Conservation (phyloP, 1,140 invertebrate species). For the Rhyacophila brunnea region DNA sequence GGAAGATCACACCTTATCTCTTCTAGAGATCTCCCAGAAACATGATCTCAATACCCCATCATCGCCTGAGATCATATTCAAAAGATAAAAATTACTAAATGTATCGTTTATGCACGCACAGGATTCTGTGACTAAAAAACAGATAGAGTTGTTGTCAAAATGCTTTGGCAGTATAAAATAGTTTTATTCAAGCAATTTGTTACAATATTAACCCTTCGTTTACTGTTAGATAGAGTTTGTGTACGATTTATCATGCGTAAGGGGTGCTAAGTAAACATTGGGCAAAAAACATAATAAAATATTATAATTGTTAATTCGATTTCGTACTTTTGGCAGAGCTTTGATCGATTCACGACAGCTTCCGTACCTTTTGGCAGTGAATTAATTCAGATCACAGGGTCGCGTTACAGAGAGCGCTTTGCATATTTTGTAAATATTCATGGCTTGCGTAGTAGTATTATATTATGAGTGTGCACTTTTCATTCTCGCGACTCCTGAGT, state of each 20-base stretch:
- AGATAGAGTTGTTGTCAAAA: slow-evolving; percentile 24
- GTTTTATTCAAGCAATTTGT: slow-evolving; percentile 36
- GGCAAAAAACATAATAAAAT: slow-evolving; percentile 42
- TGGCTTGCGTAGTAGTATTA: neutral
- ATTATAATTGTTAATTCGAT: slow-evolving; percentile 51
- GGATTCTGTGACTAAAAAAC: slow-evolving; percentile 38
- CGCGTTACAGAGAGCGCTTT: slow-evolving; percentile 13
- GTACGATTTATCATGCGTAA: slow-evolving; percentile 52
- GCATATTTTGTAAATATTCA: slow-evolving; percentile 14
- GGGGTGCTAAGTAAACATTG: slow-evolving; percentile 60
- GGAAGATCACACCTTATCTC: slow-evolving; percentile 35
- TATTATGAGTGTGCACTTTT: neutral
- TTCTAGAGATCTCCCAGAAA: slow-evolving; percentile 26
- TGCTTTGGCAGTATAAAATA: slow-evolving; percentile 7
- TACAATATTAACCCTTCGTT: slow-evolving; percentile 9
- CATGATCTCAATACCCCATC: slow-evolving; percentile 33
- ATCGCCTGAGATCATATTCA: slow-evolving; percentile 28
- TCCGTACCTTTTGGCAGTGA: slow-evolving; percentile 7
- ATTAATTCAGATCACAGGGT: slow-evolving; percentile 3
- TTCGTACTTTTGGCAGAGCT: slow-evolving; percentile 13
- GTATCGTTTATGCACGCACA: neutral
- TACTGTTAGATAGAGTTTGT: slow-evolving; percentile 38
- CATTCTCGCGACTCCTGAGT: no score
- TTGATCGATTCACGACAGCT: slow-evolving; percentile 27
- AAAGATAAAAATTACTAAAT: slow-evolving; percentile 5